phyloP scores from a whole-genome alignment of 2,888 invertebrate genomes.

The Myathropa florea region DNA sequence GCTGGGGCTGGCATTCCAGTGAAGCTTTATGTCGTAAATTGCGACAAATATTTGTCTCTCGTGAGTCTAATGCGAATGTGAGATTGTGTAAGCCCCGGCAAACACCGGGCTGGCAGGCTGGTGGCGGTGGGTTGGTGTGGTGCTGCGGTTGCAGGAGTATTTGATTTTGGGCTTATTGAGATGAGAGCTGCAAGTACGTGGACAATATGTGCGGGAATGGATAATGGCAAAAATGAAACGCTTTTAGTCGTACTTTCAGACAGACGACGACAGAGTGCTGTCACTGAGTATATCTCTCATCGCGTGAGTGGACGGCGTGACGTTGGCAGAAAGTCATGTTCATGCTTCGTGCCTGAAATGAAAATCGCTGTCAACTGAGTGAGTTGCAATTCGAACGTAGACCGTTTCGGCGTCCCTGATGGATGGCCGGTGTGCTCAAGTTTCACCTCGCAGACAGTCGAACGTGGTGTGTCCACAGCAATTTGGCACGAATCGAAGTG shows the following conservation, averaged over 20 bases:
- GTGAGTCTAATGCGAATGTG: conserved; percentile 38
- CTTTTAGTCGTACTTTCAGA: conserved; percentile 13
- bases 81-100: conserved; percentile 27
- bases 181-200: conserved; percentile 30
- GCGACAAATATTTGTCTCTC: conserved; percentile 46
- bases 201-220: background rate
- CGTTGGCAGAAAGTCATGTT: background rate
- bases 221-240: conserved; percentile 13
- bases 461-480: too few relatives aligned
- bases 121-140: background rate
- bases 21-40: conserved; percentile 31
- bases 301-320: background rate
- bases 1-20: background rate
- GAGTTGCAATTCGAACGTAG: background rate
- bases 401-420: background rate
- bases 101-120: background rate
- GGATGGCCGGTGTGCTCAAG: too few relatives aligned
- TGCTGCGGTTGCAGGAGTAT: background rate
- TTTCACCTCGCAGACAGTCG: too few relatives aligned
- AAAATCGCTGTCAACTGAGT: background rate
- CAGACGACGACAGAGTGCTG: background rate
- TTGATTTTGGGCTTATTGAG: conserved; percentile 46
- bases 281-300: background rate
- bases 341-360: background rate
- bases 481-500: background rate